phyloP scores from a whole-genome alignment of 92 coral and sea anemone genomes.

The Muricea muricata region DNA sequence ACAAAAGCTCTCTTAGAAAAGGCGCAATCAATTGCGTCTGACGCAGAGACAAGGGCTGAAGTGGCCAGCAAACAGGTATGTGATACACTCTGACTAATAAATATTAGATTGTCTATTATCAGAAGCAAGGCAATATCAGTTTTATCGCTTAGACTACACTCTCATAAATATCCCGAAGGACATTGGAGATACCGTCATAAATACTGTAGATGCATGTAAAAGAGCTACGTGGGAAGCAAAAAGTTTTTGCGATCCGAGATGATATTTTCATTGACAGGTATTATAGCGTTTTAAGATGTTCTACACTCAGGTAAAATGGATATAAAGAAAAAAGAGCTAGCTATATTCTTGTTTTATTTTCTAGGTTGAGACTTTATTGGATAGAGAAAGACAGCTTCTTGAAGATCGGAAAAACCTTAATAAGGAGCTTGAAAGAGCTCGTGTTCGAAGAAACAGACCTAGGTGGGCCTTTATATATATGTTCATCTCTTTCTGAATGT shows the following conservation, averaged over 20 bases:
- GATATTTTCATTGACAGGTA: no score
- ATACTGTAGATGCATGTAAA: no score
- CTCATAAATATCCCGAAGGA: not conserved
- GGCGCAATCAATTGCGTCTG: conserved; percentile 86
- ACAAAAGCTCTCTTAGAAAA: conserved; percentile 69
- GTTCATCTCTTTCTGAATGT: not conserved
- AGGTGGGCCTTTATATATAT: conserved; percentile 56
- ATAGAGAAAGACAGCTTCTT: conserved; percentile 91
- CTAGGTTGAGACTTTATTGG: conserved; percentile 86
- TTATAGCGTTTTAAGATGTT: no score
- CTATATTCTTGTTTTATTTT: not conserved
- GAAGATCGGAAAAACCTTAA: conserved; percentile 87
- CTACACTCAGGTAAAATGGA: no score
- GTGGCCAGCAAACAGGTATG: conserved; percentile 86
- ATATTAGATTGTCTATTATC: no score
- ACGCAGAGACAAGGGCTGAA: conserved; percentile 95
- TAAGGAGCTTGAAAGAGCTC: conserved; percentile 85
- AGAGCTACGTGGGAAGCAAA: no score
- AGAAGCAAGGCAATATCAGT: no score
- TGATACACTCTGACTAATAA: not conserved
- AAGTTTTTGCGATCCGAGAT: no score
- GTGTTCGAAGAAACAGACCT: conserved; percentile 85
- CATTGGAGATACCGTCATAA: no score
- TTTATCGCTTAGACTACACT: not conserved
- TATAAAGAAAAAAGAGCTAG: no score